Evolutionary conservation across 2,888 invertebrate genomes (phyloP), one percentile per base, ranked within the genome.

Genomic region (Ferrisia virgata): DNA sequence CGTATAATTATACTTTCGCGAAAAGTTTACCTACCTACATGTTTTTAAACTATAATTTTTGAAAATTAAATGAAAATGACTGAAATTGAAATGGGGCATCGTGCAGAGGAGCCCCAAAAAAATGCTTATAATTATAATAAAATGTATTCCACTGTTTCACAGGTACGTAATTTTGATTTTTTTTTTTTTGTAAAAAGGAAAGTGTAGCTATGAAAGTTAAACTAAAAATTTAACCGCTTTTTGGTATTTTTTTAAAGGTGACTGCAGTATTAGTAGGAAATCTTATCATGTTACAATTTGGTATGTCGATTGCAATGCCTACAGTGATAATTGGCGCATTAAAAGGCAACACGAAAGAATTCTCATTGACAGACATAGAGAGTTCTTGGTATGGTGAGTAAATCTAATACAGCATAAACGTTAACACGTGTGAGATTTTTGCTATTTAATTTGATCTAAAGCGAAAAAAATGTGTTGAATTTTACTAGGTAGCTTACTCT

Each of bases 291-390:
- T 47, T 79, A 28, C 79, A 79, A 79, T 79, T 79, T 15, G 79
- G 79, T 43, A 79, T 79, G 79, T 79, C 79, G 6, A 79, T 79
- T n/a, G 40, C 79, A 13, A 79, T 79, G 43, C 47, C 79, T 28
- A 79, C 79, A 0, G n/a, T 79, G 15, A 47, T 79, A 25, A 79
- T 40, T 28, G 79, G 79, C 1, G 4, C 31, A 33, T 33, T 72
- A 2, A 47, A 47, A 47, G 18, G n/a, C 2, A 47, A 15, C n/a
- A 25, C 25, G 28, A 15, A 11, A 40, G 31, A 79, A 28, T 28
- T 43, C 15, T 79, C 79, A 11, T 22, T 47, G 13, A 28, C 22
- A 28, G 13, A 40, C n/a, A 2, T 47, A 2, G 79, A 79, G 28
- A 22, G 18, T 43, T 79, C 79, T 22, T 79, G 79, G 79, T 79